Percentiles rank a stretch among this genome's conserved stretches.
phyloP scores from a whole-genome alignment of 2,113 vertebrate genomes.

The Melierax canorus region DNA sequence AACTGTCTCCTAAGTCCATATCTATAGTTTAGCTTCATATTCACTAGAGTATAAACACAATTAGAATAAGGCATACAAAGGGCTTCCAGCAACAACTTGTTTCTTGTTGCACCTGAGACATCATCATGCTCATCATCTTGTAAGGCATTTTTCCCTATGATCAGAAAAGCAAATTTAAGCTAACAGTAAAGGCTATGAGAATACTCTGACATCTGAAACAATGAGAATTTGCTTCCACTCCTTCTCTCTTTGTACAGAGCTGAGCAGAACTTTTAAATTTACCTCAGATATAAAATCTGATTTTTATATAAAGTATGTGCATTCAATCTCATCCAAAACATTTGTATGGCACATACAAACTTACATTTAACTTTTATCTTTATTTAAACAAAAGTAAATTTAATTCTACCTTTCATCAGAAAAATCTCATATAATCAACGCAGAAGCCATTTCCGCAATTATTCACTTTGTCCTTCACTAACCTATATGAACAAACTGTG shows the following conservation, averaged over 20 bases:
- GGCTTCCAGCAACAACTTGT: background rate
- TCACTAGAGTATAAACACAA: background rate
- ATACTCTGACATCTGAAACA: background rate
- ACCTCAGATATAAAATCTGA: background rate
- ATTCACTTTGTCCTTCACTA: background rate
- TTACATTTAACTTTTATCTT: background rate
- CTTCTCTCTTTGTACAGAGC: background rate
- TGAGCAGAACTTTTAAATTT: background rate
- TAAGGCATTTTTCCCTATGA: background rate
- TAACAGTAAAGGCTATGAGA: background rate
- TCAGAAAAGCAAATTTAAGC: background rate
- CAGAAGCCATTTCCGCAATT: background rate
- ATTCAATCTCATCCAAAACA: background rate
- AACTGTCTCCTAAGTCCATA: background rate
- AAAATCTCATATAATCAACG: background rate
- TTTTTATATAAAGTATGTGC: background rate
- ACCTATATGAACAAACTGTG: background rate
- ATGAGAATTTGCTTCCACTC: background rate
- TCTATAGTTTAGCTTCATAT: background rate
- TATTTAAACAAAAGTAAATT: background rate
- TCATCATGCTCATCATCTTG: background rate
- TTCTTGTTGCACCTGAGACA: background rate
- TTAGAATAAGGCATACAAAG: conserved; percentile 2
- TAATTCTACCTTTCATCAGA: background rate
- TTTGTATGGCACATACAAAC: background rate